A percentile compares a stretch with the other conserved stretches of the same genome.
phyloP scores from a whole-genome alignment of 2,888 invertebrate species.

The Torymus aiolomorphi region DNA sequence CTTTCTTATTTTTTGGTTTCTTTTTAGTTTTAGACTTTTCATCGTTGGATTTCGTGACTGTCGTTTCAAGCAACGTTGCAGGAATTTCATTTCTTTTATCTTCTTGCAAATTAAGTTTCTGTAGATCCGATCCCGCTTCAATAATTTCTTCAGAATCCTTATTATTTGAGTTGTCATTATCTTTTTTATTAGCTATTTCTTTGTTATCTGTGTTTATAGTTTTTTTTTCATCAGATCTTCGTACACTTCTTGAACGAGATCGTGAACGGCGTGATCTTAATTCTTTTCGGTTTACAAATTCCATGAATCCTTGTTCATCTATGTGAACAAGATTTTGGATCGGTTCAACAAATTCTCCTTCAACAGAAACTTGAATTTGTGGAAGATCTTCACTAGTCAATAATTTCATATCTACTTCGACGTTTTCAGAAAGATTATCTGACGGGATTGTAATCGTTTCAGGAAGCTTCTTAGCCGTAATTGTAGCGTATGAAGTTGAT shows the following conservation, averaged over 20 bases:
- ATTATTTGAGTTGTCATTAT: no score
- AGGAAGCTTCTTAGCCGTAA: slow-evolving; percentile 64
- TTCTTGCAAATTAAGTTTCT: no score
- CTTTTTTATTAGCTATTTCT: neutral
- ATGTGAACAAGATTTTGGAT: slow-evolving; percentile 65
- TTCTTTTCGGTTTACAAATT: slow-evolving; percentile 76
- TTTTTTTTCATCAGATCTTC: slow-evolving; percentile 47
- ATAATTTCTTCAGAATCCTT: no score
- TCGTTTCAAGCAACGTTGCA: no score
- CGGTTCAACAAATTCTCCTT: slow-evolving; percentile 65
- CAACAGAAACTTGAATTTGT: slow-evolving; percentile 68
- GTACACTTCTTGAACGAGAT: slow-evolving; percentile 69
- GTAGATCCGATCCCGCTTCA: no score
- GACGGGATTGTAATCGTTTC: slow-evolving; percentile 57
- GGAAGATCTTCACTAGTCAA: slow-evolving; percentile 46
- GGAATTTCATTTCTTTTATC: no score
- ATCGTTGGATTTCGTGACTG: no score
- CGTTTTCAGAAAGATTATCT: neutral
- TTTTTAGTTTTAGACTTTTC: no score
- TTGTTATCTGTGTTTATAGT: slow-evolving; percentile 14
- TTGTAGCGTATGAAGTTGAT: slow-evolving; percentile 62
- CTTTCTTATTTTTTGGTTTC: no score
- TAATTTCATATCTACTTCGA: slow-evolving; percentile 20
- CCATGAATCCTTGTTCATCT: slow-evolving; percentile 74
- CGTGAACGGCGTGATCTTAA: slow-evolving; percentile 73